Evolutionary conservation across 2,113 vertebrate species (phyloP), one percentile per base, ranked within the genome.

Genomic region (Toxotes jaculatrix): DNA sequence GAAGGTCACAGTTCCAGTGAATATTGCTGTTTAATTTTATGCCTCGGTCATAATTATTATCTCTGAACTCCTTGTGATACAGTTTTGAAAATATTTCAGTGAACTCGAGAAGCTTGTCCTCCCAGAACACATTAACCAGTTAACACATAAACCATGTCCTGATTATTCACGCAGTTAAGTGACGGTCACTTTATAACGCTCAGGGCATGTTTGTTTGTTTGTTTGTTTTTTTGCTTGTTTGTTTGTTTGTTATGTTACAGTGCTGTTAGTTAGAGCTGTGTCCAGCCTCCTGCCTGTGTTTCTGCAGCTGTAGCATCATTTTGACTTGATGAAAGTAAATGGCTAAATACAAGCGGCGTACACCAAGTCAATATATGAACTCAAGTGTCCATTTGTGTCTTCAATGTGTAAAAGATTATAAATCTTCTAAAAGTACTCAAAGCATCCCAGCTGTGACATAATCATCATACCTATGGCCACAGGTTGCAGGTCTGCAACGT

Each of bases 401-500:
- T 72, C 9, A 47, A 16, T 31, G 38, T 49, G 13, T 36, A 31
- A 49, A 40, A 51, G 10, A n/a, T 51, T 62, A 19, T 11, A 38
- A 59, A 31, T 61, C 21, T 3, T 49, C 45, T 19, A 49, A 49
- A 49, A 49, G 16, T 19, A 19, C 1, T 38, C 43, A 64, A 23
- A 47, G 17, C 7, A 27, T 14, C n/a, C 4, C 8, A 21, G 23
- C 56, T 36, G 10, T 42, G 6, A 38, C 8, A 43, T 43, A 12
- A 43, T 40, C 7, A n/a, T 21, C 17, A 51, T 21, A 51, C 3
- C n/a, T 51, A 51, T 51, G 17, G 1, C 27, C 61, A 5, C 7
- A 97, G 97, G 89, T 94, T 21, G 74, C 91, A 57, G 84, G 83
- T 65, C 90, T 96, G 56, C 95, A 93, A 93, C 72, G 77, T 14